phyloP scores from a whole-genome alignment of 2,888 invertebrate genomes.

The Noctua janthe region DNA sequence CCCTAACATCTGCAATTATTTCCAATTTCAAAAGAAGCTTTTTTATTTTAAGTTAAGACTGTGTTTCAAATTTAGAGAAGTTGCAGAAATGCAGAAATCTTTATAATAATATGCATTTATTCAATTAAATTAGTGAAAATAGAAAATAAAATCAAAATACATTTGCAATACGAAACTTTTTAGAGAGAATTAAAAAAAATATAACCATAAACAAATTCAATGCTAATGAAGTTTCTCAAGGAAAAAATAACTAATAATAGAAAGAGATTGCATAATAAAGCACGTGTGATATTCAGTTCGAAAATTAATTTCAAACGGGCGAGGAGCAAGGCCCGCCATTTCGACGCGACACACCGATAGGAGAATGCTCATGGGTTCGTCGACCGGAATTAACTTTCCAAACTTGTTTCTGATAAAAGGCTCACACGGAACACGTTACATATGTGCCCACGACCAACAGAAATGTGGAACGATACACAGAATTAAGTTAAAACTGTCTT shows the following conservation, averaged over 20 bases:
- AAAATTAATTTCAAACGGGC: constrained; percentile 57
- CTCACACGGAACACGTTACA: constrained; percentile 74
- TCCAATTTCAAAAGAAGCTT: not conserved
- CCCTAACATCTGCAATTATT: not conserved
- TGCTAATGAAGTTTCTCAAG: constrained; percentile 53
- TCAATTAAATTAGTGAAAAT: constrained; percentile 34
- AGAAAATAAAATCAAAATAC: constrained; percentile 18
- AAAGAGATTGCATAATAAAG: constrained; percentile 35
- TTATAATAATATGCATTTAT: constrained; percentile 33
- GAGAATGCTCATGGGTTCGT: constrained; percentile 81
- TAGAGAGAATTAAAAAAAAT: not conserved
- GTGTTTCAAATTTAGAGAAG: constrained; percentile 17
- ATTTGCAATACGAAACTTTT: constrained; percentile 15
- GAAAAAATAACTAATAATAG: constrained; percentile 19
- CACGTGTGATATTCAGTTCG: constrained; percentile 52
- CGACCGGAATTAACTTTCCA: constrained; percentile 86
- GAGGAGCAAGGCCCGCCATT: constrained; percentile 59
- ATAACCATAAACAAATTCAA: constrained; percentile 23
- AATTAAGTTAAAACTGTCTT: constrained; percentile 50
- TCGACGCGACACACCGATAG: constrained; percentile 75
- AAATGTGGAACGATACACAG: constrained; percentile 62
- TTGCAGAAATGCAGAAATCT: not conserved
- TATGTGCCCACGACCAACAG: constrained; percentile 65
- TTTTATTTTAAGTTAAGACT: not conserved
- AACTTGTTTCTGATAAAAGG: constrained; percentile 85